These are phyloP conservation scores for Apis mellifera DNA, from an alignment of 1,140 invertebrate genomes.

Conservation along the genomic window Amel_HAv3.1 CM009941.2:14923501-14924000, in stretches of 20 bases:
- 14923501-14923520: conserved; percentile 76
- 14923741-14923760: not conserved
- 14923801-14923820: conserved; percentile 73
- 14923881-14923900: conserved; percentile 86
- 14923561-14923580: conserved; percentile 85
- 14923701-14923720: conserved; percentile 65
- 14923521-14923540: conserved; percentile 88
- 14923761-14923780: conserved; percentile 52
- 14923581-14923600: conserved; percentile 80
- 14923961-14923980: conserved; percentile 88
- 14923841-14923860: conserved; percentile 70
- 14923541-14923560: conserved; percentile 90
- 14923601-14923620: conserved; percentile 81
- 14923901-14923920: conserved; percentile 88
- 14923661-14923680: conserved; percentile 88
- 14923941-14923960: conserved; percentile 90
- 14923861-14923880: conserved; percentile 82
- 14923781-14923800: conserved; percentile 87
- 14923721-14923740: not conserved
- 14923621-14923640: conserved; percentile 86
- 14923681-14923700: conserved; percentile 87
- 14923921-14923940: conserved; percentile 90
- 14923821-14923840: conserved; percentile 57
- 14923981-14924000: conserved; percentile 91
- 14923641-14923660: conserved; percentile 86